Evolutionary conservation across 1,140 invertebrate species (phyloP), one percentile per base, ranked within the genome.

Genomic region (Ceratoteleas bidentatus): DNA sequence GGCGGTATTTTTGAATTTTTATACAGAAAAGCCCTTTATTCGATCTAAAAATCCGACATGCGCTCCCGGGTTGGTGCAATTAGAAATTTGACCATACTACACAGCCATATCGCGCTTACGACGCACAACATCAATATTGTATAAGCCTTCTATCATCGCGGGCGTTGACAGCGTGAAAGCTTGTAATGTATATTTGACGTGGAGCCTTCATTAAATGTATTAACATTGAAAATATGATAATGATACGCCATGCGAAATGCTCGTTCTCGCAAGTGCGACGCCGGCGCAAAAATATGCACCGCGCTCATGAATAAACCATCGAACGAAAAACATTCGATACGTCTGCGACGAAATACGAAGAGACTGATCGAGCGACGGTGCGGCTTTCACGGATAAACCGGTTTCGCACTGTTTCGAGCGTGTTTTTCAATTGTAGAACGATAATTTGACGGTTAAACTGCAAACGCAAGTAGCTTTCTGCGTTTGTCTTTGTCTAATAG

Each of bases 151-250:
- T 64, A 74, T 80, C 77, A 68, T 56, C 77, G 57, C 50, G 52
- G 64, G 57, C 56, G 64, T 69, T 74, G 77, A 80, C 69, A 74
- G 43, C 61, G 14, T 69, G 77, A 80, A 73, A 80, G 77, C 77
- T 74, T 68, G 69, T 80, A 80, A 74, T 80, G 62, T 74, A 80
- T 74, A 74, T 74, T 80, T 80, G 77, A 80, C 77, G 69, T 15
- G 50, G 33, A 66, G 43, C 64, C 77, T 69, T 74, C 77, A 65
- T 81, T 81, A 74, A 74, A 64, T 43, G 69, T 70, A 81, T 81
- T 70, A 81, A 81, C 70, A 81, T 81, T 69, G 70, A 81, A 81
- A 81, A 69, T 81, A 74, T 81, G 64, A 69, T 81, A 81, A 81
- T 70, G 64, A 81, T 65, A 58, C 69, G 64, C 69, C 56, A 60